phyloP scores from a whole-genome alignment of 1,140 invertebrate genomes.

The Drepana arcuata region DNA sequence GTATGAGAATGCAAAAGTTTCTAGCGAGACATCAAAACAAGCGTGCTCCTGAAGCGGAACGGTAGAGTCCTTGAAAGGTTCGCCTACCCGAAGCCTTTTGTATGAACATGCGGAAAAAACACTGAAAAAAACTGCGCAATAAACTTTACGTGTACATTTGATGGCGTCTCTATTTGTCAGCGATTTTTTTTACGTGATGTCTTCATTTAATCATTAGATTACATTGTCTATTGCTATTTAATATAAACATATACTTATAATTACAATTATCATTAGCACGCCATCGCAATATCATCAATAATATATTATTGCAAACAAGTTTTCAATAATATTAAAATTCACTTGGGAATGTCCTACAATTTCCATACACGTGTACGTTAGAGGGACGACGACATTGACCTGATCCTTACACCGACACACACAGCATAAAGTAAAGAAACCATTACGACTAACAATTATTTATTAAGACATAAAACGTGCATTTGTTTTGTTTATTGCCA shows the following conservation, averaged over 20 bases:
- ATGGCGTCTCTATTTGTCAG: constrained; percentile 43
- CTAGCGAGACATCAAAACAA: constrained; percentile 21
- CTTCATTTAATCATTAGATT: constrained; percentile 36
- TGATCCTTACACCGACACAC: constrained; percentile 15
- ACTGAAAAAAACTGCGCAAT: constrained; percentile 36
- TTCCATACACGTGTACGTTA: constrained; percentile 1
- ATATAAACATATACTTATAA: no score
- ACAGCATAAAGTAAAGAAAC: constrained; percentile 7
- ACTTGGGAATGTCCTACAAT: not conserved
- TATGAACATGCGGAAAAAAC: constrained; percentile 24
- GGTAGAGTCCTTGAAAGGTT: constrained; percentile 50
- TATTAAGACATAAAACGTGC: constrained; percentile 31
- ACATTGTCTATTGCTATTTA: no score
- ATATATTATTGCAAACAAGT: no score
- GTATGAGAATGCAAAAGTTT: constrained; percentile 14
- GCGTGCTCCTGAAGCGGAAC: constrained; percentile 52
- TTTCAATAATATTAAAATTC: no score
- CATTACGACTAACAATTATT: constrained; percentile 28
- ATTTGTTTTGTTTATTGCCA: constrained; percentile 32
- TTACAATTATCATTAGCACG: no score
- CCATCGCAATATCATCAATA: no score
- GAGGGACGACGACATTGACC: constrained; percentile 13
- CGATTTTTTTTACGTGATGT: constrained; percentile 31
- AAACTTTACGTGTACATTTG: constrained; percentile 30
- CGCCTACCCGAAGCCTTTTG: constrained; percentile 45